Percentiles rank a stretch among this genome's conserved stretches.
Conservation (phyloP, 2,888 invertebrate species). For the Adela reaumurella region DNA sequence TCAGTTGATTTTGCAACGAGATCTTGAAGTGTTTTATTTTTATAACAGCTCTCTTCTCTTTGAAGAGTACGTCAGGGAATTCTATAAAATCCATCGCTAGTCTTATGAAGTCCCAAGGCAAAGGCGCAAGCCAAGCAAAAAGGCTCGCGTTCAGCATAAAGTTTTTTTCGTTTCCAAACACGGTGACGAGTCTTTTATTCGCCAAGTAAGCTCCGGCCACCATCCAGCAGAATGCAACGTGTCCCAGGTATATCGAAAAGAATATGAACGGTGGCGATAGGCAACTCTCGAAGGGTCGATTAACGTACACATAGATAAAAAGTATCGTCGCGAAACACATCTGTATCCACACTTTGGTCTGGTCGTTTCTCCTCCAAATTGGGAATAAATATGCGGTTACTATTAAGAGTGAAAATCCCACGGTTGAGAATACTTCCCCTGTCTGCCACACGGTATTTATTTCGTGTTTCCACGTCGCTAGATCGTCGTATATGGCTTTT, state of each 20-base stretch:
- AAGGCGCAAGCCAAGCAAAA: neutral
- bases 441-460: neutral
- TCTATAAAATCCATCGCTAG: neutral
- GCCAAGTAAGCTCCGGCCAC: neutral
- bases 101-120: neutral
- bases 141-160: neutral
- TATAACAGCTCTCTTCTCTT: neutral
- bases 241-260: neutral
- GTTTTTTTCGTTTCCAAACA: neutral
- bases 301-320: neutral
- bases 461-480: neutral
- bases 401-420: neutral
- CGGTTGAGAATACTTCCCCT: neutral
- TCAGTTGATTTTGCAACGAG: neutral
- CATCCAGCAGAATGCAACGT: neutral
- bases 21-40: neutral
- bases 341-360: neutral
- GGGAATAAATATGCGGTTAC: neutral
- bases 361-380: neutral
- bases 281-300: neutral
- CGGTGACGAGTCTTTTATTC: neutral
- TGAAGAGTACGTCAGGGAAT: neutral
- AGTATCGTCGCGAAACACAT: neutral
- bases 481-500: neutral
- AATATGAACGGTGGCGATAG: neutral